Evolutionary conservation across 2,113 vertebrate species (phyloP).

Genomic region (Apaloderma vittatum): DNA sequence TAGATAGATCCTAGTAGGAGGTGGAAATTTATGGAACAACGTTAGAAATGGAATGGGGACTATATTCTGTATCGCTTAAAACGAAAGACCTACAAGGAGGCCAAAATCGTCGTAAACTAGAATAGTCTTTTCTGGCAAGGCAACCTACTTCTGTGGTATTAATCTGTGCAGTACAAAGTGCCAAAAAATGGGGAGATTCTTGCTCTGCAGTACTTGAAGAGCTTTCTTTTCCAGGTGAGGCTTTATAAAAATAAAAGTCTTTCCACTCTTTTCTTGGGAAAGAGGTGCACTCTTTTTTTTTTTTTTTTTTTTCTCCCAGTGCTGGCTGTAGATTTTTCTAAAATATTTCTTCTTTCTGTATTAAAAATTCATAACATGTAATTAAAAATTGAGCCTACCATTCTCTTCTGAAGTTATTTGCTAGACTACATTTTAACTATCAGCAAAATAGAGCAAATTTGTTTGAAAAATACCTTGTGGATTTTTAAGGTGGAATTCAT

Average conservation of each 20-base stretch:
- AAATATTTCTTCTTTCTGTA: not conserved
- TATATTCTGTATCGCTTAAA: conserved; percentile 14
- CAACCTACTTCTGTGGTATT: not conserved
- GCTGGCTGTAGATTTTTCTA: not conserved
- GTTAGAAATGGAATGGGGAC: not conserved
- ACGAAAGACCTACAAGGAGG: not conserved
- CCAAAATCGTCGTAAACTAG: not conserved
- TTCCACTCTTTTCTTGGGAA: not conserved
- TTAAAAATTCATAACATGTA: not conserved
- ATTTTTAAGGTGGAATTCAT: not conserved
- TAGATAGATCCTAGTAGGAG: not conserved
- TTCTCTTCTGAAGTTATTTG: not conserved
- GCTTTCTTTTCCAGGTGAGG: conserved; percentile 23
- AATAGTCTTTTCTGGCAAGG: not conserved
- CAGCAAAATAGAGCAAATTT: not conserved
- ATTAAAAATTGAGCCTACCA: not conserved
- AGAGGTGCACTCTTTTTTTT: not conserved
- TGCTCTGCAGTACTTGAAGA: not conserved
- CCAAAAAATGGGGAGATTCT: not conserved
- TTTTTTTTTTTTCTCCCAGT: not conserved
- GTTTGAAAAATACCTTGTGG: not conserved
- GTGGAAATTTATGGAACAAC: not conserved
- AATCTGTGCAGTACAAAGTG: not conserved
- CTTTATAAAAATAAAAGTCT: not conserved
- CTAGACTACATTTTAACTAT: not conserved